Evolutionary conservation across 2,888 invertebrate genomes (phyloP), one percentile per base, ranked within the genome.

Genomic region (Pardosa pseudoannulata): DNA sequence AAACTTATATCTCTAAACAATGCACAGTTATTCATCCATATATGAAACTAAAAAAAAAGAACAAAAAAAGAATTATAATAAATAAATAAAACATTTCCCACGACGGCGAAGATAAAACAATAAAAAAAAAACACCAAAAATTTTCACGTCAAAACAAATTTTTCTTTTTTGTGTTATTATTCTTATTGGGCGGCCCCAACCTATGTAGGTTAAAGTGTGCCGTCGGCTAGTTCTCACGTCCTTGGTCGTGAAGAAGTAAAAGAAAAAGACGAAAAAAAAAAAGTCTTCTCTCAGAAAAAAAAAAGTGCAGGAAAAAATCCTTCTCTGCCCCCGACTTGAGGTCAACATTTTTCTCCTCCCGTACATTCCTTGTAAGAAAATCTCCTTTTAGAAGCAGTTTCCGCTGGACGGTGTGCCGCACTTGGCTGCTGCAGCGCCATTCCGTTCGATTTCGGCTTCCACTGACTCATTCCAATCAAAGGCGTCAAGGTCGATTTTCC

Each of bases 171-270:
- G 9, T 36, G 9, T 36, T 36, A 9, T 39, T 50, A 13, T 65
- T 75, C 31, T 19, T 67, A 39, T 50, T 31, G 39, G 62, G 81
- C 75, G 46, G 70, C 83, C 83, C 67, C 50, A 83, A 83, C 83
- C 71, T 83, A 78, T 73, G 83, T 83, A 73, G 83, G 78, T 78
- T 83, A 83, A 78, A 83, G 72, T 73, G 16, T 70, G 74, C 79
- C 85, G 73, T 64, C 74, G 85, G 85, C 85, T 73, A 79, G 79
- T 85, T 85, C 85, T 79, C 85, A 85, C 83, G 83, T 85, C 85
- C 85, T 85, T 85, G 73, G 73, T 83, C 78, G 46, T 83, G 32
- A 75, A 19, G 70, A 67, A 32, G n/a, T 23, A 41, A 36, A 73
- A 68, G 16, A 76, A 36, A 31, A 36, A 72, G 75, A 41, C 46